Evolutionary conservation across 1,140 invertebrate species (phyloP).

Genomic region (Scaptomyza pallida): DNA sequence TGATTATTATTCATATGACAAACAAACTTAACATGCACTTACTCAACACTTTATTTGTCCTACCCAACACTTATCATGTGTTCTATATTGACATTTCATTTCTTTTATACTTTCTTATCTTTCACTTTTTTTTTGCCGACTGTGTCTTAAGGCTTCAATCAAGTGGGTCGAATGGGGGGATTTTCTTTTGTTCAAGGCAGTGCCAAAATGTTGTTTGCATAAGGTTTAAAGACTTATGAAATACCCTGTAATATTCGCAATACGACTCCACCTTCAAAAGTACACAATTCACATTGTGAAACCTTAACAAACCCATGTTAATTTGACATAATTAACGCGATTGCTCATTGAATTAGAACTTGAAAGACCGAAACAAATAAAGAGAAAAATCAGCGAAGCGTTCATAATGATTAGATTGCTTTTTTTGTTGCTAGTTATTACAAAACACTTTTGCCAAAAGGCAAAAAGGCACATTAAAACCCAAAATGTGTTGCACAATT

Average conservation of each 20-base stretch:
- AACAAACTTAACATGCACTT: too few relatives aligned
- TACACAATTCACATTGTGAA: neutral
- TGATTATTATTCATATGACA: conserved; percentile 8
- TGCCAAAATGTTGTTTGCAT: conserved; percentile 22
- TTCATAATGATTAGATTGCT: conserved; percentile 56
- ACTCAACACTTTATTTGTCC: conserved; percentile 11
- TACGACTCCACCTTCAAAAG: neutral
- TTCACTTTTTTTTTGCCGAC: neutral
- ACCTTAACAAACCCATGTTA: conserved; percentile 28
- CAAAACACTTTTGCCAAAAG: conserved; percentile 29
- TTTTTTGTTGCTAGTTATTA: conserved; percentile 16
- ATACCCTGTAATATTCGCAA: conserved; percentile 27
- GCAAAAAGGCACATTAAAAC: conserved; percentile 24
- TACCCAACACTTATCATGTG: conserved; percentile 29
- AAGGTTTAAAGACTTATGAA: neutral
- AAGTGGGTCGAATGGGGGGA: neutral
- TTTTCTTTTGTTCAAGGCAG: conserved; percentile 13
- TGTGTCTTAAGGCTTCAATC: conserved; percentile 22
- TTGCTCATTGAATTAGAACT: conserved; percentile 34
- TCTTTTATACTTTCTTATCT: conserved; percentile 14
- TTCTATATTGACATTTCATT: conserved; percentile 48
- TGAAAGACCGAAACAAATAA: conserved; percentile 2
- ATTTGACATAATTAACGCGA: conserved; percentile 53
- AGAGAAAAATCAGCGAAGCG: conserved; percentile 47
- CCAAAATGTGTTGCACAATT: conserved; percentile 51